Evolutionary conservation across 2,797 vertebrate species (phyloP), one percentile per base, ranked within the genome.

Genomic region (Parauchenoglanis ngamensis): DNA sequence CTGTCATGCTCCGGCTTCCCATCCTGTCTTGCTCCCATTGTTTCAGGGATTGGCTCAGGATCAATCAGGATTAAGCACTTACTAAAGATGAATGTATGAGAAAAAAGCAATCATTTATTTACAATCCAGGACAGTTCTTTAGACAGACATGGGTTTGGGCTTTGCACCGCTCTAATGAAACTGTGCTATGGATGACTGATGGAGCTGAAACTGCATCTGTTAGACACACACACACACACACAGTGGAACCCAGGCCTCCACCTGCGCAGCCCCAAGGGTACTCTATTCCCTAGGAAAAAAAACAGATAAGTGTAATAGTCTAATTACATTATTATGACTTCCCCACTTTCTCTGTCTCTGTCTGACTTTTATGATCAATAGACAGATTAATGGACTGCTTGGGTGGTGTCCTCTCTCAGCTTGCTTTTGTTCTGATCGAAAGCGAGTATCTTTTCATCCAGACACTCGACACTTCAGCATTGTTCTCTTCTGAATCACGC

Each of bases 401-500:
- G 78, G 78, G 57, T 59, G 19, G 21, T 44, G 57, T 63, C 57
- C 11, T 63, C 57, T 44, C 78, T 44, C 35, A 44, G 59, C 15
- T 23, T 52, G 25, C 78, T 83, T 49, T 63, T 83, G 57, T 83
- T 21, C 1, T 83, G 59, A 23, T 72, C 44, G 56, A 63, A 35
- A 77, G 25, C 31, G 4, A 46, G 23, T 68, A 68, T 76, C 82
- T 59, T 49, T 78, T n/a, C 81, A 35, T 12, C 13, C 7, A 75
- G 68, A 83, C 80, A 83, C 35, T 46, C 23, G 5, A 80, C 35
- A 54, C 49, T 23, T 46, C 35, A n/a, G 19, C 73, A 70, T 78
- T 77, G 86, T 84, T 77, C 49, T 57, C 8, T 5, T 21, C 61
- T 87, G 73, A 87, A 78, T 84, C 73, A 84, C n/a, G 1, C 35